Evolutionary conservation across 2,888 invertebrate species (phyloP).

Genomic region (Euplexia lucipara): DNA sequence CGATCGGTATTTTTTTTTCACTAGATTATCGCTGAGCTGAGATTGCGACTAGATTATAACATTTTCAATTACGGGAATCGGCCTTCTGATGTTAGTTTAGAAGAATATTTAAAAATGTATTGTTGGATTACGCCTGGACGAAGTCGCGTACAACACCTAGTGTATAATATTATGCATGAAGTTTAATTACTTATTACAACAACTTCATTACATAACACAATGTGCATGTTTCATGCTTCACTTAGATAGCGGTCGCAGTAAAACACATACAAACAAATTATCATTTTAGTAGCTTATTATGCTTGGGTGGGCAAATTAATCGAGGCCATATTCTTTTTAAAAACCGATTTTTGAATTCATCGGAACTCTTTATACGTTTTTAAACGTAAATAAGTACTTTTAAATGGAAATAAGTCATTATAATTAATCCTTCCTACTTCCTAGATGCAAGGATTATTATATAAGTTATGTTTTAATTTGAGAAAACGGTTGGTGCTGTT

Average conservation of each 20-base stretch:
- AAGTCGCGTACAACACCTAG: background rate
- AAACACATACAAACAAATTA: background rate
- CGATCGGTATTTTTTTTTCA: too few species aligned
- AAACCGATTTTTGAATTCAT: background rate
- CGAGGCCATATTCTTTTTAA: background rate
- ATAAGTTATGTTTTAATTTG: too few species aligned
- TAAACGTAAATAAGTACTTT: background rate
- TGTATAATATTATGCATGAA: slow-evolving; percentile 4
- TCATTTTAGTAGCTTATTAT: background rate
- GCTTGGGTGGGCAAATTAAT: background rate
- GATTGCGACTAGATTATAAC: too few species aligned
- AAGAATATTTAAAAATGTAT: too few species aligned
- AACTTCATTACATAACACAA: slow-evolving; percentile 7
- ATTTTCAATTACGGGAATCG: too few species aligned
- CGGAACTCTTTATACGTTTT: background rate
- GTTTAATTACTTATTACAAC: background rate
- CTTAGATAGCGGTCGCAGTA: background rate
- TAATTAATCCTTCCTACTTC: too few species aligned
- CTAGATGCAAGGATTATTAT: too few species aligned
- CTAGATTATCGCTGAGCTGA: too few species aligned
- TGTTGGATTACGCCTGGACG: too few species aligned
- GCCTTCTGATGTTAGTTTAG: too few species aligned
- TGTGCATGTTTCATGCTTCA: slow-evolving; percentile 11
- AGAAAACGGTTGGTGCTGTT: too few species aligned
- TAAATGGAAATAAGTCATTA: too few species aligned